Base-by-base conservation (phyloP, 2,797 vertebrate species). In the Sardinella longiceps region DNA sequence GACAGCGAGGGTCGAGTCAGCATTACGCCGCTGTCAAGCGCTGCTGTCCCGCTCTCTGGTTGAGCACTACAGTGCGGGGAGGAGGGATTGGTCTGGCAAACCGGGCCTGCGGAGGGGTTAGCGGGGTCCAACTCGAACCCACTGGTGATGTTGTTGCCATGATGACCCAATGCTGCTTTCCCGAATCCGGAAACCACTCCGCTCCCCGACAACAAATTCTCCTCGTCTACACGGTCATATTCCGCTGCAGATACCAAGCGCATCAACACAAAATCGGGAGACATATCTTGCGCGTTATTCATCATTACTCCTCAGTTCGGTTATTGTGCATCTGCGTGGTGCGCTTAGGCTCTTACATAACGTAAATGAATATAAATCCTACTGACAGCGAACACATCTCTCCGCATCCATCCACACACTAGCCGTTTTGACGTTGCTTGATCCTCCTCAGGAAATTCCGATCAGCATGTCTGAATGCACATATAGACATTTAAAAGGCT, bases 231-330 rank as follows among this genome's bases (percentile, higher is more conserved):
- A 37, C 91, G 90, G 91, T 93, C 92, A 87, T 92, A 93, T 86
- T 94, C 92, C 20, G 93, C 93, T 66, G 93, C 93, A 14, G 92
- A 92, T 51, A 94, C 92, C 87, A 94, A 90, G 82, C 93, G 92
- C 93, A 94, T 94, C 85, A 94, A 87, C n/a, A 95, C 93, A 84
- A 94, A 94, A 88, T 94, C 93, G 39, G 93, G 93, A 85, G 93
- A 92, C 92, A 91, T 89, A 90, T 93, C 92, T 86, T 90, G 92
- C 91, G 91, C 90, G 92, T 94, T 92, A 87, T 85, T 93, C 94
- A 94, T 94, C 85, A 85, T 87, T 86, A 83, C 81, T 86, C 89
- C 89, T 90, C 53, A 84, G 84, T 85, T 85, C 80, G 43, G 70
- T 85, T 86, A 80, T 89, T 89, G 91, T 90, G 66, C 84, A 50